Base-by-base conservation (phyloP, 2,797 vertebrate genomes). In the Myotis findleyi region DNA sequence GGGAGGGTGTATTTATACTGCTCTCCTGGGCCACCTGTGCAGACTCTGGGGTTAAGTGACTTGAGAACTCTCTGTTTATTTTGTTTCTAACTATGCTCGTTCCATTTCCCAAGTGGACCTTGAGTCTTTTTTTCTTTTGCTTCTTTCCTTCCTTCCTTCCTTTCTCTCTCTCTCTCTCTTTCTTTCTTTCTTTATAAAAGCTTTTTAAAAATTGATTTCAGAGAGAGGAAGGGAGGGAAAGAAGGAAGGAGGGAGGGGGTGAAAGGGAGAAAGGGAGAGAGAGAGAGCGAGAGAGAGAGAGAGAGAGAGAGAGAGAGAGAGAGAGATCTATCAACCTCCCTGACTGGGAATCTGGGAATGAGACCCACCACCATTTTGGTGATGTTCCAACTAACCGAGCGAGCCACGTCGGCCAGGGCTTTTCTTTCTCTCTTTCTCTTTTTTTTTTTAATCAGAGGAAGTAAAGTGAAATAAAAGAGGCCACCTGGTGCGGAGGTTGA, bases 141-240 rank as follows among this genome's bases (percentile, higher is more conserved):
- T 59, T 30, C 5, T 33, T 47, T 33, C 9, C 1, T 68, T 20
- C 18, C n/a, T 30, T 66, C 11, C 10, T 55, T 55, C 3, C 11
- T 3, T 12, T 47, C 2, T 10, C 2, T 47, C 9, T 12, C 2
- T 3, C 9, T 47, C 0, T 3, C 10, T 47, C 2, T 12, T 2
- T 3, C 2, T n/a, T n/a, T 6, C 41, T 41, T 7, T 41, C 6
- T 38, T 38, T 38, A 3, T 27, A 59, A 59, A 59, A 59, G 25
- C 23, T 62, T 62, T 62, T 62, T 12, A 25, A 57, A 57, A 57
- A 7, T 64, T n/a, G 62, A n/a, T 64, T 64, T 64, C 7, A 64
- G 27, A 64, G 30, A 64, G 62, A 64, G 59, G 27, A 27, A 64
- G 11, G 59, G 59, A 62, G 59, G 27, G 5, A 16, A 6, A 27